These are phyloP conservation scores for Mionectes olivaceus DNA, from an alignment of 2,797 vertebrate species.

Conservation along the genomic window DNA sequence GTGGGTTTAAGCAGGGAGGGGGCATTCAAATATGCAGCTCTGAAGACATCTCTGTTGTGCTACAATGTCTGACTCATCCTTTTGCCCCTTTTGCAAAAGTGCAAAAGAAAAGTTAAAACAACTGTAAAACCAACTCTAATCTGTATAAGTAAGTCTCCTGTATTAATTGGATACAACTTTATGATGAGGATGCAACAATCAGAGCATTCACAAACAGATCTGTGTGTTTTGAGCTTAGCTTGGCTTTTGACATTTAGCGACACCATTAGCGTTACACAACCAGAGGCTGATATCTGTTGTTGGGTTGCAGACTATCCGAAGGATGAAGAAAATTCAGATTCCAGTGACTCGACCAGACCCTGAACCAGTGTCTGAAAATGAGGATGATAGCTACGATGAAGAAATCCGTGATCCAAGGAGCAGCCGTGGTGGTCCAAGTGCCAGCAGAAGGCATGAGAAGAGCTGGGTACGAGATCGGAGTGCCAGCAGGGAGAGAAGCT, in stretches of 20 bases:
- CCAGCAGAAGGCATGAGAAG: conserved; percentile 83
- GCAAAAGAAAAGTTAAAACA: not conserved
- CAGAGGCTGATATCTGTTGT: not conserved
- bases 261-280: not conserved
- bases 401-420: conserved; percentile 89
- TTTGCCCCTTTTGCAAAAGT: not conserved
- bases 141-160: not conserved
- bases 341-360: conserved; percentile 90
- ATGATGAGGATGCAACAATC: not conserved
- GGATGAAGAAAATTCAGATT: conserved; percentile 96
- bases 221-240: not conserved
- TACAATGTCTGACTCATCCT: not conserved
- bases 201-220: not conserved
- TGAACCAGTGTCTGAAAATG: conserved; percentile 92
- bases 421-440: conserved; percentile 78
- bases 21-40: not conserved
- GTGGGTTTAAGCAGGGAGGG: not conserved
- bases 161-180: not conserved
- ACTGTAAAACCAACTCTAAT: not conserved
- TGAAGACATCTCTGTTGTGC: not conserved
- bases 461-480: conserved; percentile 89
- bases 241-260: not conserved
- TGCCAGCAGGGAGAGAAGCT: conserved; percentile 91
- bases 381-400: conserved; percentile 97
- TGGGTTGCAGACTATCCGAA: conserved; percentile 89